Evolutionary conservation across 2,888 invertebrate genomes (phyloP).

Genomic region (Agrochola lychnidis): DNA sequence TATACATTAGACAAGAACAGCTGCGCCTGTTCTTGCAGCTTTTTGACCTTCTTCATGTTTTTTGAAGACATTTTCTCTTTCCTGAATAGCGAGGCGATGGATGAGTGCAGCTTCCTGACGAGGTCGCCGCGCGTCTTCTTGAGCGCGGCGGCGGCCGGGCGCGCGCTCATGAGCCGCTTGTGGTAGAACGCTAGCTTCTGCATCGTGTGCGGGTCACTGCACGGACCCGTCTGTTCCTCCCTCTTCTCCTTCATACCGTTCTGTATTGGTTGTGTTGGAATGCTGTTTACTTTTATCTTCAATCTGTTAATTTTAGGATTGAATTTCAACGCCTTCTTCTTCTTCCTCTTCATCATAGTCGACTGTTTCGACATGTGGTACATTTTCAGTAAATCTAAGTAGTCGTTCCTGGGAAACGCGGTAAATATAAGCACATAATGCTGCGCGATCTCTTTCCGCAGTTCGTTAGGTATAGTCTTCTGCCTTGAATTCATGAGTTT

Average conservation of each 20-base stretch:
- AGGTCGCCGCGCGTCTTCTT: slow-evolving; percentile 75
- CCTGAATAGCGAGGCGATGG: slow-evolving; percentile 71
- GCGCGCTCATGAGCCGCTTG: slow-evolving; percentile 70
- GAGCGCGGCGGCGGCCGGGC: slow-evolving; percentile 68
- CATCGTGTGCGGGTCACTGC: slow-evolving; percentile 54
- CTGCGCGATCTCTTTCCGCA: slow-evolving; percentile 87
- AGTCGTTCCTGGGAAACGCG: slow-evolving; percentile 82
- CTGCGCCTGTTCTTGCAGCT: slow-evolving; percentile 78
- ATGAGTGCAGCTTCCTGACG: slow-evolving; percentile 73
- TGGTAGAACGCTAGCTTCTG: slow-evolving; percentile 74
- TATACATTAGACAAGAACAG: slow-evolving; percentile 82
- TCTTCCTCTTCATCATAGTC: slow-evolving; percentile 66
- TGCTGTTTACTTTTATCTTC: slow-evolving; percentile 66
- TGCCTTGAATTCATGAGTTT: slow-evolving; percentile 77
- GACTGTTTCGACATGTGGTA: slow-evolving; percentile 72
- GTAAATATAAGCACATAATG: slow-evolving; percentile 90
- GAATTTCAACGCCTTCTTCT: slow-evolving; percentile 69
- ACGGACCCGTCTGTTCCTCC: slow-evolving; percentile 35
- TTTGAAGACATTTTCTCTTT: slow-evolving; percentile 74
- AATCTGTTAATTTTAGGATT: slow-evolving; percentile 68
- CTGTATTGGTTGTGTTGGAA: slow-evolving; percentile 67
- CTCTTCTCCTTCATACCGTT: slow-evolving; percentile 43
- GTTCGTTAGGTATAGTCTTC: slow-evolving; percentile 77
- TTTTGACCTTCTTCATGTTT: slow-evolving; percentile 78
- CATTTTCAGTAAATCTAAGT: slow-evolving; percentile 78